Percentiles rank a stretch among this genome's conserved stretches.
These are phyloP conservation scores for Exaiptasia diaphana DNA, from an alignment of 64 coral and sea anemone genomes.

Conservation along the genomic window DNA sequence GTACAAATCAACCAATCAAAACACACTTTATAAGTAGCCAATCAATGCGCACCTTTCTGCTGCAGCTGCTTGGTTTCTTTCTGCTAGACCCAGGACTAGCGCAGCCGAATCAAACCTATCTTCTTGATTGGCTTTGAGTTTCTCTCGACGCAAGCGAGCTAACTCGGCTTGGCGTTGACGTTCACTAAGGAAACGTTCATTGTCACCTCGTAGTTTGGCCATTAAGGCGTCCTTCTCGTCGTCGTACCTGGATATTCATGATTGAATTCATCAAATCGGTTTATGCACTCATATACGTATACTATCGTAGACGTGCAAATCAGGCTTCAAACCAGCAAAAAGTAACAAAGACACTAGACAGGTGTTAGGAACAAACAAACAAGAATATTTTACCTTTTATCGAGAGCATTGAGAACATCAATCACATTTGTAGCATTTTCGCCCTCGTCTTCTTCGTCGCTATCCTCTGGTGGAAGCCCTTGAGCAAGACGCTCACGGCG, in stretches of 20 bases:
- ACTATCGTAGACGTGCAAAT: too few relatives aligned
- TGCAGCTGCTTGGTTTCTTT: conserved; percentile 68
- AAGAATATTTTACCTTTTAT: conserved; percentile 72
- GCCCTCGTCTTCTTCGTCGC: conserved; percentile 62
- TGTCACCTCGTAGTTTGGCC: conserved; percentile 60
- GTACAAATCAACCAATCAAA: neutral
- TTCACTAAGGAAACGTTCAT: conserved; percentile 85
- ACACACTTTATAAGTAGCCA: neutral
- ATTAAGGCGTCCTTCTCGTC: conserved; percentile 91
- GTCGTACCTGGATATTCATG: conserved; percentile 67
- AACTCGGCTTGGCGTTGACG: conserved; percentile 87
- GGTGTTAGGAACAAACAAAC: too few relatives aligned
- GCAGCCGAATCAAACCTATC: conserved; percentile 91
- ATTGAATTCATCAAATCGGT: too few relatives aligned
- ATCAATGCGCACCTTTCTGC: conserved; percentile 62
- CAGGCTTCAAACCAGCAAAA: too few relatives aligned
- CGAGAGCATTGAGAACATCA: conserved; percentile 58
- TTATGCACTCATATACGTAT: too few relatives aligned
- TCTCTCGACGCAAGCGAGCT: conserved; percentile 74
- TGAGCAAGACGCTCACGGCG: conserved; percentile 76
- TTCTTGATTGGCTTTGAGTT: conserved; percentile 91
- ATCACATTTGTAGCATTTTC: conserved; percentile 23
- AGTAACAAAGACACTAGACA: neutral
- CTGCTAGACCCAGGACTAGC: conserved; percentile 86
- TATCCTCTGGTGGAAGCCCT: conserved; percentile 76